Evolutionary conservation across 2,888 invertebrate species (phyloP).

Genomic region (Heteromurus nitidus): DNA sequence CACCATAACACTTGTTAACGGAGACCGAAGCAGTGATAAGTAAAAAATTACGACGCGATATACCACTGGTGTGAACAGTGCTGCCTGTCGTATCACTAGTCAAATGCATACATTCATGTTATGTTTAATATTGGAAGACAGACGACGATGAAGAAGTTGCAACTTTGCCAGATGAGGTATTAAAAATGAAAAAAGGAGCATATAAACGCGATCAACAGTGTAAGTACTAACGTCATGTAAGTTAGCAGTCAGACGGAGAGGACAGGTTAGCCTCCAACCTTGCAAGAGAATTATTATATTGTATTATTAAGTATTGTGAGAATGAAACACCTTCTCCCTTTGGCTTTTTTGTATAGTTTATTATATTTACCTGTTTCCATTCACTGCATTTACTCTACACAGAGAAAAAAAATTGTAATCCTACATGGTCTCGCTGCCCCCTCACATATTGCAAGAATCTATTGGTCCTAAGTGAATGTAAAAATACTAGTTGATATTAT

Average conservation of each 20-base stretch:
- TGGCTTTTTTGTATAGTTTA: conserved; percentile 30
- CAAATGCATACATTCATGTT: too few species aligned
- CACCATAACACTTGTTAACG: conserved; percentile 10
- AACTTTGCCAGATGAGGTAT: conserved; percentile 22
- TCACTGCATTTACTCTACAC: background rate
- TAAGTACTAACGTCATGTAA: conserved; percentile 19
- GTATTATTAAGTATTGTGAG: conserved; percentile 24
- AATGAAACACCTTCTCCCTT: conserved; percentile 27
- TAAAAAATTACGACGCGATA: background rate
- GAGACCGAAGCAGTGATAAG: background rate
- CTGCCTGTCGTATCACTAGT: too few species aligned
- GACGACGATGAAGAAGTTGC: background rate
- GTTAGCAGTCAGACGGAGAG: conserved; percentile 25
- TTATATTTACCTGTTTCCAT: conserved; percentile 16
- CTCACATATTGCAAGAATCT: background rate
- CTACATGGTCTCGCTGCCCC: background rate
- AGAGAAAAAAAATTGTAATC: conserved; percentile 10
- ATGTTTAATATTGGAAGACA: too few species aligned
- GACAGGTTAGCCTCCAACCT: conserved; percentile 54
- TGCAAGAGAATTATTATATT: conserved; percentile 26
- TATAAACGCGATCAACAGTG: conserved; percentile 36
- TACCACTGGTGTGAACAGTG: too few species aligned
- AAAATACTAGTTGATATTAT: background rate
- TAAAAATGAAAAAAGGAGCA: conserved; percentile 49
- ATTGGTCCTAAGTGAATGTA: background rate